Evolutionary conservation across 2,797 vertebrate genomes (phyloP), one percentile per base, ranked within the genome.

Genomic region (Notamacropus eugenii): DNA sequence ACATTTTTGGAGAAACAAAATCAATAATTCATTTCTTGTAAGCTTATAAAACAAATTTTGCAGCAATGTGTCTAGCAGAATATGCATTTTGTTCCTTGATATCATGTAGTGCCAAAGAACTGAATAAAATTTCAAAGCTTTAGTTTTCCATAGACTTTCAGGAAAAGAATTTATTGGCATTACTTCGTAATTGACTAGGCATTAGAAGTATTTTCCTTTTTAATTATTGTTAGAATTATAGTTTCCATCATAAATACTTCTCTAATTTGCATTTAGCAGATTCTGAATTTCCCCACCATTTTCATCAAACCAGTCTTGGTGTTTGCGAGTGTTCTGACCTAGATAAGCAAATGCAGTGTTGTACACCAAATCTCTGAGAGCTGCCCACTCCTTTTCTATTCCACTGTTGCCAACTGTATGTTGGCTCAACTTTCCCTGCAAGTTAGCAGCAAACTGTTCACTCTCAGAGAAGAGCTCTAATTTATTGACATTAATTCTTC

Each of bases 21-120:
- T 98, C 97, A 98, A 98, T 98, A 56, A 46, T 96, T 97, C 97
- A 92, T 98, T 99, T 98, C 98, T 98, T 98, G 98, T 95, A 95
- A 98, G 98, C 95, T 98, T 97, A 95, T 98, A 96, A 98, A 98
- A 97, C 57, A 95, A 95, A 97, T 95, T 95, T 95, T 90, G 59
- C 96, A 94, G 91, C 91, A 93, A 59, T 93, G 93, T 93, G 96
- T 97, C 91, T n/a, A 94, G 54, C 57, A 96, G 96, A 95, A 93
- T 93, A 95, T 95, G 94, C 95, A 95, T 97, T 97, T 95, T 98
- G 97, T 98, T 98, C 98, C 55, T 92, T 90, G 94, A 94, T 82
- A 96, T 58, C 59, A 31, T 40, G 94, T 93, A 82, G 95, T 98
- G 93, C 24, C 22, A 57, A 97, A 96, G 96, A 97, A 95, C 95